These are phyloP conservation scores for Porites divaricata DNA, from an alignment of 92 coral and sea anemone genomes.

Conservation along the genomic window DNA sequence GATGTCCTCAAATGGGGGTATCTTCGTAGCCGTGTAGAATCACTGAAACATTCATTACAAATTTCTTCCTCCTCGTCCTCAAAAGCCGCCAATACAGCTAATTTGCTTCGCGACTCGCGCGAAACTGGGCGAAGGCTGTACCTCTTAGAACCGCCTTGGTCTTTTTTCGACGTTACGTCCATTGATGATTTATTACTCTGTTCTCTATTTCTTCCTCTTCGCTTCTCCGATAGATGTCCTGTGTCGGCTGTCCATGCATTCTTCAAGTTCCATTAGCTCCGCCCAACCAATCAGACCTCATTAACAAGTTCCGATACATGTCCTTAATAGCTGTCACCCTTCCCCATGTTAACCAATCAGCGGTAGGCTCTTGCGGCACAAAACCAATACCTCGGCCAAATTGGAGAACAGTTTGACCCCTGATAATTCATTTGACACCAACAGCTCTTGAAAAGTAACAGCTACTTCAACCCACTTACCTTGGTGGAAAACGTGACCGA, in stretches of 20 bases:
- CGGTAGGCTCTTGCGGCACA: constrained; percentile 10
- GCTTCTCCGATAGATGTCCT: constrained; percentile 12
- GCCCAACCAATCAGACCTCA: constrained; percentile 97
- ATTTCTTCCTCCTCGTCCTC: constrained; percentile 87
- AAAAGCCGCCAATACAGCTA: constrained; percentile 82
- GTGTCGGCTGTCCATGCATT: constrained; percentile 53
- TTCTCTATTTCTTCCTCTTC: constrained; percentile 18
- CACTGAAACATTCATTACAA: constrained; percentile 77
- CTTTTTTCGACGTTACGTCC: constrained; percentile 34
- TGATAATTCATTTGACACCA: constrained; percentile 22
- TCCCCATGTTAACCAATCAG: constrained; percentile 41
- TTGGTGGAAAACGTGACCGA: neutral
- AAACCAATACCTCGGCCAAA: constrained; percentile 10
- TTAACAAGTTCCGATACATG: constrained; percentile 75
- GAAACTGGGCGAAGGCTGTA: constrained; percentile 86
- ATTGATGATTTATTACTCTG: constrained; percentile 8
- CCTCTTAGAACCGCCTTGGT: constrained; percentile 48
- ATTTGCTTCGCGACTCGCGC: constrained; percentile 82
- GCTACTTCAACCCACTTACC: neutral
- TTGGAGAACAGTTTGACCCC: constrained; percentile 14
- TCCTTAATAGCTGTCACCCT: constrained; percentile 38
- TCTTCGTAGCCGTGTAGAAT: constrained; percentile 71
- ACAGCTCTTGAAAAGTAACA: neutral
- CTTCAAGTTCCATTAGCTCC: constrained; percentile 82
- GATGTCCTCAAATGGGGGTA: constrained; percentile 78